Evolutionary conservation across 2,888 invertebrate genomes (phyloP).

Genomic region (Candidula unifasciata): DNA sequence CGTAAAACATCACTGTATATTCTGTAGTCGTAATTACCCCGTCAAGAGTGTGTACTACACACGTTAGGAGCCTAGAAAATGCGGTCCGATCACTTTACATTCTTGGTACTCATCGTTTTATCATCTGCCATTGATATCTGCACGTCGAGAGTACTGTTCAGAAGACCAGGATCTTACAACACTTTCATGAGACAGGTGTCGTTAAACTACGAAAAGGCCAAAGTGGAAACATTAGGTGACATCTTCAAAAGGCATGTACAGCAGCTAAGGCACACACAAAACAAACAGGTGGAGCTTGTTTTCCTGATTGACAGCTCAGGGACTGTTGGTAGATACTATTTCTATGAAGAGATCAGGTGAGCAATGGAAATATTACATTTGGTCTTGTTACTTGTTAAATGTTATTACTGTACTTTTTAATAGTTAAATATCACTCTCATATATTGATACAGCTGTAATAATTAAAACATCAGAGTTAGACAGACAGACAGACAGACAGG

Average conservation of each 20-base stretch:
- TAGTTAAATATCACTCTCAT: too few relatives aligned
- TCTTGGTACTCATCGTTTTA: neutral
- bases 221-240: conserved; percentile 81
- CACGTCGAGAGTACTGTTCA: conserved; percentile 33
- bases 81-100: neutral
- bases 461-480: too few relatives aligned
- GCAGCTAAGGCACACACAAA: conserved; percentile 78
- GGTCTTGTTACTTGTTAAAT: too few relatives aligned
- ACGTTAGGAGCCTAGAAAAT: neutral
- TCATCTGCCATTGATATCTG: conserved; percentile 1
- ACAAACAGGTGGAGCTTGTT: conserved; percentile 81
- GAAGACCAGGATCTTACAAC: conserved; percentile 50
- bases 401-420: too few relatives aligned
- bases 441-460: too few relatives aligned
- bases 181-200: conserved; percentile 53
- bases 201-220: conserved; percentile 69
- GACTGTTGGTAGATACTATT: conserved; percentile 84
- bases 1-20: neutral
- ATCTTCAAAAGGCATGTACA: conserved; percentile 81
- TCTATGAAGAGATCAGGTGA: conserved; percentile 82
- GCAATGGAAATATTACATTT: neutral
- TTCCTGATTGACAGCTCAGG: conserved; percentile 86
- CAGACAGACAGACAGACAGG: too few relatives aligned
- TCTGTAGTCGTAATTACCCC: neutral
- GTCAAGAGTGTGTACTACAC: neutral